Conservation (phyloP, 2,888 invertebrate species). For the Leptopilina myrica region DNA sequence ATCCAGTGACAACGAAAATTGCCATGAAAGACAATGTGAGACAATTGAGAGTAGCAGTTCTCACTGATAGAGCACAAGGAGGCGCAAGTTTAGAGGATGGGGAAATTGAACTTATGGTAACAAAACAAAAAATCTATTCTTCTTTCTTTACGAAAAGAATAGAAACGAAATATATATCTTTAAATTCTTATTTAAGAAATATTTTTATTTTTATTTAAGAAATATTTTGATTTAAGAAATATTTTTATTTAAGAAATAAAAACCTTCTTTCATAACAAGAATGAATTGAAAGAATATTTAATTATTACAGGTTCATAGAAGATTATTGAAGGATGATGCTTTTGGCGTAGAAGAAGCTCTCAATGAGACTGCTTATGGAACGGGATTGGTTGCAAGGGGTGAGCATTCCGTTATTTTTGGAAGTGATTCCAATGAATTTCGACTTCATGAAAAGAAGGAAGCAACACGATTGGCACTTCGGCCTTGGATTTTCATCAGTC, state of each 20-base stretch:
- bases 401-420: conserved; percentile 81
- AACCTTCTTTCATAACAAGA: too few species aligned
- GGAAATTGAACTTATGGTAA: conserved; percentile 85
- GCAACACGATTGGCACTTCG: conserved; percentile 7
- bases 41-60: conserved; percentile 77
- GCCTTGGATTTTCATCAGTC: conserved; percentile 23
- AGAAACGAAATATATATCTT: too few species aligned
- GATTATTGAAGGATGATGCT: conserved; percentile 90
- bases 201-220: too few species aligned
- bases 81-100: conserved; percentile 86
- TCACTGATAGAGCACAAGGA: conserved; percentile 88
- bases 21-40: conserved; percentile 79
- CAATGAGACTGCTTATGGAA: conserved; percentile 86
- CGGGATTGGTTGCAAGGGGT: conserved; percentile 85
- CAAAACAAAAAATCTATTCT: not conserved
- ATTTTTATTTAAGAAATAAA: too few species aligned
- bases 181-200: too few species aligned
- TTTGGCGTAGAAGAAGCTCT: conserved; percentile 95
- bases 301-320: conserved; percentile 84
- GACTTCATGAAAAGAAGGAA: conserved; percentile 11
- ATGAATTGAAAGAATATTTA: not conserved
- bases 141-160: not conserved
- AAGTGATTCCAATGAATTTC: conserved; percentile 22
- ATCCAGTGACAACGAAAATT: conserved; percentile 90
- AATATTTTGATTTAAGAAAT: too few species aligned